These are phyloP conservation scores for Pristionchus arcanus DNA, from an alignment of 2,888 invertebrate genomes.

Conservation along the genomic window DNA sequence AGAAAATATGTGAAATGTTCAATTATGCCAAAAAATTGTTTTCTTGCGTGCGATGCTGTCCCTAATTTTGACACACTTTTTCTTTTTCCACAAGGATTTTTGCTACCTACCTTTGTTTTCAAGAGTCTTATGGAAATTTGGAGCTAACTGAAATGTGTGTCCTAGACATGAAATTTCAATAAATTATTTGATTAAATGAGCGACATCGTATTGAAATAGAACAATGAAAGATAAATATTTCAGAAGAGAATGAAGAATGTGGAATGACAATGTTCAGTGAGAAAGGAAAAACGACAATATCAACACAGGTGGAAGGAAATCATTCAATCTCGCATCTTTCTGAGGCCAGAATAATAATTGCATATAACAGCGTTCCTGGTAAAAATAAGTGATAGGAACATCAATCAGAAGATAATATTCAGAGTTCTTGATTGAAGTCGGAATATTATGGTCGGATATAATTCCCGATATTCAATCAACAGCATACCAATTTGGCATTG, in stretches of 20 bases:
- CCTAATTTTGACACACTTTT: no score
- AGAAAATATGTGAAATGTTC: no score
- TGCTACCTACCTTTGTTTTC: no score
- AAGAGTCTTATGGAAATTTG: no score
- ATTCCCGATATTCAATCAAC: constrained; percentile 78
- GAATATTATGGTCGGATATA: constrained; percentile 71
- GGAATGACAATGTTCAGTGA: constrained; percentile 30
- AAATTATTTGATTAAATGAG: no score
- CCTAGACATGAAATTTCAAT: no score
- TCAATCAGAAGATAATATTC: constrained; percentile 50
- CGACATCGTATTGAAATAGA: no score
- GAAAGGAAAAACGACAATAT: constrained; percentile 14
- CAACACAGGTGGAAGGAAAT: not conserved
- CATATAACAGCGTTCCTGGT: constrained; percentile 28
- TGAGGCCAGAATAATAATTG: constrained; percentile 6
- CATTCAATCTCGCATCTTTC: not conserved
- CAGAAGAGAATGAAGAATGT: not conserved
- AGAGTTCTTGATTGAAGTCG: constrained; percentile 76
- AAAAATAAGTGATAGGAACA: not conserved
- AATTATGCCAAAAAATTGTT: no score
- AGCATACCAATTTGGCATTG: constrained; percentile 79
- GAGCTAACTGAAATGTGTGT: no score
- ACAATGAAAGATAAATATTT: not conserved
- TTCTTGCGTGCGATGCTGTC: no score
- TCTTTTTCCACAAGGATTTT: no score